Base-by-base conservation (phyloP, 2,888 invertebrate species). In the Chymomyza fuscimana region DNA sequence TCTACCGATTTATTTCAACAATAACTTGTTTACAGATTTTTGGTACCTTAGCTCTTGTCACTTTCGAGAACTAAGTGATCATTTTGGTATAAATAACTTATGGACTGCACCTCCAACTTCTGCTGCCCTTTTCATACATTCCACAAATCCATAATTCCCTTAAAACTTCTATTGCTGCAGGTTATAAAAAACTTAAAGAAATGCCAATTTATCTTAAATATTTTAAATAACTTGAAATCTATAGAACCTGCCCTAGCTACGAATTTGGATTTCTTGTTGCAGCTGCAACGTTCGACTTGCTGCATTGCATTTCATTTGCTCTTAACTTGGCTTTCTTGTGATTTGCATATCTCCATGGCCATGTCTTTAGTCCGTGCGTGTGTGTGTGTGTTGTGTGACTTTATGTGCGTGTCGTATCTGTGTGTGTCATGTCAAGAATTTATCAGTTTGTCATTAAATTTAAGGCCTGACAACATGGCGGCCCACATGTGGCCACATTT, bases 381-480 rank as follows among this genome's bases (percentile, higher is more conserved):
- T 6, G 50, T 50, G 56, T 51, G 54, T 67, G 67, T 70, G 69
- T 74, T 32, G 7, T 32, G 10, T 46, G 40, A 12, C 5, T 46
- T 10, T 46, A 4, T 12, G 40, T 46, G 40, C 40, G 40, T 46
- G 51, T 54, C 32, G 52, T 29, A 52, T 64, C 22, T 50, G 56
- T 56, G 60, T 69, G 67, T 70, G 69, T 74, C 65, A 54, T 83
- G 78, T 70, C 79, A 81, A 65, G 64, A 76, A 46, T 46, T 46
- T 46, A 80, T 78, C 79, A 61, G 72, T 81, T 81, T 74, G 68
- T 51, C 72, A 83, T 82, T 80, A 74, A 78, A 67, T 68, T 62
- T 52, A 70, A 60, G 19, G 59, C 19, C 10, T 16, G 54, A 54
- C 16, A 54, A 54, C 54, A 54, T 54, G 54, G 16, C 54, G 16